phyloP scores from a whole-genome alignment of 2,113 vertebrate species.

The Ammodytes dubius region DNA sequence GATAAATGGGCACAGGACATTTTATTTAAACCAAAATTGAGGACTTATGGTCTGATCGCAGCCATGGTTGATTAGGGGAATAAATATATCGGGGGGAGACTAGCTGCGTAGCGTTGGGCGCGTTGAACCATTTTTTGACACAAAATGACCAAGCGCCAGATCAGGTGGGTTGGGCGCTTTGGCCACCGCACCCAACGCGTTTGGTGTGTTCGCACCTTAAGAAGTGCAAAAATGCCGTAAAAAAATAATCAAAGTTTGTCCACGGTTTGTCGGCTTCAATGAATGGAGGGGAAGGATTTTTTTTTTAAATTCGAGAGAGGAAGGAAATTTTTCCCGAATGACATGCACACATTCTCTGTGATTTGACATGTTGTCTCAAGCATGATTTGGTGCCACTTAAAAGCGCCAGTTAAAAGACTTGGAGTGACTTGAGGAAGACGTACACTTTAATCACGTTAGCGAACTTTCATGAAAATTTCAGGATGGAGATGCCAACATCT shows the following conservation, averaged over 20 bases:
- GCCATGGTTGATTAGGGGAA: too few relatives aligned
- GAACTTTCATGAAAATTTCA: conserved; percentile 84
- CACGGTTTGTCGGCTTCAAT: conserved; percentile 29
- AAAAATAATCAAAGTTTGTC: conserved; percentile 56
- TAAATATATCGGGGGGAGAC: too few relatives aligned
- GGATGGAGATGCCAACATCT: conserved; percentile 79
- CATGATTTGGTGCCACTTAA: conserved; percentile 81
- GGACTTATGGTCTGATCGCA: too few relatives aligned
- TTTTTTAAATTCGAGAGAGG: conserved; percentile 37
- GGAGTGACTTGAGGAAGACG: conserved; percentile 80
- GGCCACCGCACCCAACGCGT: too few relatives aligned
- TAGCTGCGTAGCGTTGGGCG: too few relatives aligned
- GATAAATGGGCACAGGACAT: too few relatives aligned
- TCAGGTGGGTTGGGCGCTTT: too few relatives aligned
- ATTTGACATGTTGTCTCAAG: conserved; percentile 83
- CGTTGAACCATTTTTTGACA: too few relatives aligned
- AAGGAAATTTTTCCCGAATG: conserved; percentile 54
- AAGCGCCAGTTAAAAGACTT: conserved; percentile 80
- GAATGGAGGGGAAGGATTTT: conserved; percentile 38
- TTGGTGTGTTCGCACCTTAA: too few relatives aligned
- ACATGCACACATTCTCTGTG: conserved; percentile 68
- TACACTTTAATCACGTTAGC: conserved; percentile 83
- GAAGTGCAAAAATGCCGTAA: conserved; percentile 34
- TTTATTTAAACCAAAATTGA: too few relatives aligned
- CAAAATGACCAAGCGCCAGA: too few relatives aligned